A percentile compares a stretch with the other conserved stretches of the same genome.
Conservation (phyloP, 2,113 vertebrate genomes). For the Nerophis ophidion region DNA sequence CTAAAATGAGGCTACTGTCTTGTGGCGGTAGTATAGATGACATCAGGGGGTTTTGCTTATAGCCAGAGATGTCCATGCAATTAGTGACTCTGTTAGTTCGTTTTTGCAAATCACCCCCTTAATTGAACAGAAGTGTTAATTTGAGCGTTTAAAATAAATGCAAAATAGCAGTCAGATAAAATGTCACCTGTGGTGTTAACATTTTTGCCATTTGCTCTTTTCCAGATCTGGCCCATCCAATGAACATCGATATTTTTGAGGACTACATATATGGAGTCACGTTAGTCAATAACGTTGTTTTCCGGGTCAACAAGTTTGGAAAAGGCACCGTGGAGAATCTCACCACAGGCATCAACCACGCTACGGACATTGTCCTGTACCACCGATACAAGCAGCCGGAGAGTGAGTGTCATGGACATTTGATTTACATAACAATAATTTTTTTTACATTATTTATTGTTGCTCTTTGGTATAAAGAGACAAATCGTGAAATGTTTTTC, state of each 20-base stretch:
- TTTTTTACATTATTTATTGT: too few species aligned
- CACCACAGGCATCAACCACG: constrained; percentile 89
- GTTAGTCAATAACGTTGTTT: constrained; percentile 91
- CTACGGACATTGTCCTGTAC: constrained; percentile 87
- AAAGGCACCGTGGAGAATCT: constrained; percentile 82
- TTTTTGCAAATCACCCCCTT: too few species aligned
- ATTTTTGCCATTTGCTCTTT: not conserved
- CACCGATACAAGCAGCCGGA: constrained; percentile 95
- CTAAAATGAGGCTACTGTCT: too few species aligned
- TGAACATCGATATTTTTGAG: constrained; percentile 96
- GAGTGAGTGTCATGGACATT: constrained; percentile 62
- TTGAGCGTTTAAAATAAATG: too few species aligned
- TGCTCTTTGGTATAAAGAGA: too few species aligned
- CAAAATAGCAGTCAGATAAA: not conserved
- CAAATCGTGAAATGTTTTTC: too few species aligned
- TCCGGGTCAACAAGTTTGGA: constrained; percentile 94
- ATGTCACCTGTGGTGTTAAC: not conserved
- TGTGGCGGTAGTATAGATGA: too few species aligned
- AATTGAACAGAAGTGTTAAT: not conserved
- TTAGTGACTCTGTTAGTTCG: too few species aligned
- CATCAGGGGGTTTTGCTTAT: too few species aligned
- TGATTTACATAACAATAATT: not conserved
- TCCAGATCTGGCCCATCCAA: constrained; percentile 85
- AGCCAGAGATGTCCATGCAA: too few species aligned
- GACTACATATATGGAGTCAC: constrained; percentile 96